These are phyloP conservation scores for Jacana jacana DNA, from an alignment of 2,113 vertebrate species.

Conservation along the genomic window DNA sequence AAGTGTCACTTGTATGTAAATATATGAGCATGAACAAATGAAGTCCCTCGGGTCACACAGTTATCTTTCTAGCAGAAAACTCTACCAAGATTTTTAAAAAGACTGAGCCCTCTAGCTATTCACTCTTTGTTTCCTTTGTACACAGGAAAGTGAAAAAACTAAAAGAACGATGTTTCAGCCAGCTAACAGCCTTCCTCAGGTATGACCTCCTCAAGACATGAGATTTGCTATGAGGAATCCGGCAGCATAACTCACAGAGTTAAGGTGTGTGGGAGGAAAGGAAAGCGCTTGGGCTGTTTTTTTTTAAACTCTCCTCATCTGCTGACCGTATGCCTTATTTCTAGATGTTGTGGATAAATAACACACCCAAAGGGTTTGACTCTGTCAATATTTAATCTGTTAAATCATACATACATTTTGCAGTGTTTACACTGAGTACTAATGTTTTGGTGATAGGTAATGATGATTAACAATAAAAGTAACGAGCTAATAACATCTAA, in stretches of 20 bases:
- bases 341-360: neutral
- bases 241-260: conserved; percentile 36
- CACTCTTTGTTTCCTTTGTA: conserved; percentile 34
- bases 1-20: neutral
- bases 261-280: conserved; percentile 55
- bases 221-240: conserved; percentile 24
- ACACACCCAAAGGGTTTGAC: neutral
- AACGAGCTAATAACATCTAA: neutral
- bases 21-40: neutral
- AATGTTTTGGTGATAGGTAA: conserved; percentile 17
- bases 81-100: neutral
- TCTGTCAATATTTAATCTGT: neutral
- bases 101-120: neutral
- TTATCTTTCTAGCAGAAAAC: neutral
- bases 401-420: neutral
- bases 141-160: conserved; percentile 71
- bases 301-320: neutral
- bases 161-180: conserved; percentile 70
- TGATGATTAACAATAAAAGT: conserved; percentile 2
- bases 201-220: conserved; percentile 49
- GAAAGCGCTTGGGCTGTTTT: neutral
- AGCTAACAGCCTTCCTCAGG: conserved; percentile 74
- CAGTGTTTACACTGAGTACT: conserved; percentile 1
- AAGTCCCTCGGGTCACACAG: neutral
- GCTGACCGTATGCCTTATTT: conserved; percentile 62